Conservation (phyloP, 2,888 invertebrate species). For the Phortica magna region DNA sequence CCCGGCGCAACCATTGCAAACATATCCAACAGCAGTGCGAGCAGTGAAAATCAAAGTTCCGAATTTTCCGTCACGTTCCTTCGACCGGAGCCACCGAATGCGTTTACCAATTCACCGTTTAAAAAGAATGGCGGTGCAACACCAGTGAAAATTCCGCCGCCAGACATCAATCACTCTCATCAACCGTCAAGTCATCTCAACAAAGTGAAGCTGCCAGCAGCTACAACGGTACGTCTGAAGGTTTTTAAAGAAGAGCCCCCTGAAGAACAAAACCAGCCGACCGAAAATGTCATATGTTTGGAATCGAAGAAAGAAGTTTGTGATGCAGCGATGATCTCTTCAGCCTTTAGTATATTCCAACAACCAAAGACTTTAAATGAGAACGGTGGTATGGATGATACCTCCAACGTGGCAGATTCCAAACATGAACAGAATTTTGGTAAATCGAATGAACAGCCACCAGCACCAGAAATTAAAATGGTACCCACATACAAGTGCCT, state of each 20-base stretch:
- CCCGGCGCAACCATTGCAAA: conserved; percentile 40
- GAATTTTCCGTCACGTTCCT: conserved; percentile 72
- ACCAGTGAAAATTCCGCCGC: conserved; percentile 56
- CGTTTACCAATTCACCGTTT: conserved; percentile 68
- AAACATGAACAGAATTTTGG: conserved; percentile 43
- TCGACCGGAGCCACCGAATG: conserved; percentile 68
- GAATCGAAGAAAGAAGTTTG: conserved; percentile 56
- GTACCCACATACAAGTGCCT: conserved; percentile 72
- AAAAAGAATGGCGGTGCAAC: conserved; percentile 57
- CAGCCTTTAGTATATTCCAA: conserved; percentile 63
- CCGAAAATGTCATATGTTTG: conserved; percentile 41
- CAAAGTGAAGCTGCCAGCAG: conserved; percentile 56
- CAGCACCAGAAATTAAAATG: conserved; percentile 14
- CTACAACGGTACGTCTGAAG: conserved; percentile 62
- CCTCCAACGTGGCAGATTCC: conserved; percentile 49
- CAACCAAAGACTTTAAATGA: conserved; percentile 43
- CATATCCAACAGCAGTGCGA: conserved; percentile 43
- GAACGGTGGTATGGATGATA: background rate
- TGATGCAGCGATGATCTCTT: conserved; percentile 59
- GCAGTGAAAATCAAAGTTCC: conserved; percentile 56
- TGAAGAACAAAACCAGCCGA: conserved; percentile 51
- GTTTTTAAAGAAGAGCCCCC: conserved; percentile 67
- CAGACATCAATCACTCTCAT: conserved; percentile 49
- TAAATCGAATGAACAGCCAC: conserved; percentile 42
- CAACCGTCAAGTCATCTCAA: conserved; percentile 51